phyloP scores from a whole-genome alignment of 2,113 vertebrate species.

The Myotis brandtii region DNA sequence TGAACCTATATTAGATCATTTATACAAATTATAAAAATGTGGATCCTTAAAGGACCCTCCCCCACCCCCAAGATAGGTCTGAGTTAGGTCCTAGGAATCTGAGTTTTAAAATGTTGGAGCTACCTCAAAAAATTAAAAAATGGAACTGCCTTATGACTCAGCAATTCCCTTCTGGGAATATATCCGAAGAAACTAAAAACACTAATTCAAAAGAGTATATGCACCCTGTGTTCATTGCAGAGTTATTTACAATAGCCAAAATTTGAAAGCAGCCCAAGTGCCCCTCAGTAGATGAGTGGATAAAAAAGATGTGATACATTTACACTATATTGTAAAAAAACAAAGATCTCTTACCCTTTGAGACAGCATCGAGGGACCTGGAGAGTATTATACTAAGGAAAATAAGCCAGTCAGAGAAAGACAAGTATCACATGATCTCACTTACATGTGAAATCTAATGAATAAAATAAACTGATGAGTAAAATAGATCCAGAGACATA shows the following conservation, averaged over 20 bases:
- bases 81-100: neutral
- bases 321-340: neutral
- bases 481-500: neutral
- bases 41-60: neutral
- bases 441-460: neutral
- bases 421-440: neutral
- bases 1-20: neutral
- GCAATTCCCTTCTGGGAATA: neutral
- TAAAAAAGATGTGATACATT: neutral
- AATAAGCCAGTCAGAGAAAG: neutral
- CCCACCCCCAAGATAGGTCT: neutral
- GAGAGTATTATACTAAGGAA: neutral
- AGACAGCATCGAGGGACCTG: neutral
- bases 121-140: neutral
- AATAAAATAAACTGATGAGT: neutral
- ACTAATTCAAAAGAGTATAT: neutral
- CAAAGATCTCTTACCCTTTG: neutral
- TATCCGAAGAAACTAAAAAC: neutral
- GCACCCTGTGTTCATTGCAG: neutral
- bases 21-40: conserved; percentile 9
- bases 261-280: neutral
- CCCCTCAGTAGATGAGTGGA: neutral
- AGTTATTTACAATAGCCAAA: neutral
- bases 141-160: neutral
- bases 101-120: neutral